These are phyloP conservation scores for Spisula solida DNA, from an alignment of 2,888 invertebrate genomes.

Conservation along the genomic window DNA sequence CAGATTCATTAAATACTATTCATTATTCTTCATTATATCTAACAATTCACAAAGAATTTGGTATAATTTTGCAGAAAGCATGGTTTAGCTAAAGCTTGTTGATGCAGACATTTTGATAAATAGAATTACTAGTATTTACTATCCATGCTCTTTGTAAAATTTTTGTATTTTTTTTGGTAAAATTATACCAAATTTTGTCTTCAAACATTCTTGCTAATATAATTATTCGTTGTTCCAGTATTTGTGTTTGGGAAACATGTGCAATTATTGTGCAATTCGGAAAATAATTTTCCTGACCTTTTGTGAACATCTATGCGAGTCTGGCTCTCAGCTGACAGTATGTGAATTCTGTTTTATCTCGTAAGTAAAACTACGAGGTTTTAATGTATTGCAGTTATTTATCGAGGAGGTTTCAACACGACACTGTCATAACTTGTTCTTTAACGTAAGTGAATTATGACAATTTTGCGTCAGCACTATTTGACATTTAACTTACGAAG, in stretches of 20 bases:
- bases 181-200: neutral
- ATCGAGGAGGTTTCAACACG: neutral
- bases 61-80: too few species aligned
- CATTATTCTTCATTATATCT: too few species aligned
- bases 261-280: neutral
- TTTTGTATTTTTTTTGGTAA: neutral
- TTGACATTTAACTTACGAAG: neutral
- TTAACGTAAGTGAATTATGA: too few species aligned
- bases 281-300: neutral
- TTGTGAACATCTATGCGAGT: neutral
- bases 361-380: neutral
- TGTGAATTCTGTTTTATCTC: constrained; percentile 8
- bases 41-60: too few species aligned
- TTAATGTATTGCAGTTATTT: neutral
- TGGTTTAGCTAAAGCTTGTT: too few species aligned
- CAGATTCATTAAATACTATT: too few species aligned
- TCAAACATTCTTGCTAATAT: neutral
- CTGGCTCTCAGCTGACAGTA: neutral
- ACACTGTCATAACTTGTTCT: too few species aligned
- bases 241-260: neutral
- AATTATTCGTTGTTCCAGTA: neutral
- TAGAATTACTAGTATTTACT: too few species aligned
- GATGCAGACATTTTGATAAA: too few species aligned
- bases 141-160: neutral
- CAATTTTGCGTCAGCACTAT: too few species aligned